Evolutionary conservation across 1,140 invertebrate species (phyloP), one percentile per base, ranked within the genome.

Genomic region (Diuraphis noxia): DNA sequence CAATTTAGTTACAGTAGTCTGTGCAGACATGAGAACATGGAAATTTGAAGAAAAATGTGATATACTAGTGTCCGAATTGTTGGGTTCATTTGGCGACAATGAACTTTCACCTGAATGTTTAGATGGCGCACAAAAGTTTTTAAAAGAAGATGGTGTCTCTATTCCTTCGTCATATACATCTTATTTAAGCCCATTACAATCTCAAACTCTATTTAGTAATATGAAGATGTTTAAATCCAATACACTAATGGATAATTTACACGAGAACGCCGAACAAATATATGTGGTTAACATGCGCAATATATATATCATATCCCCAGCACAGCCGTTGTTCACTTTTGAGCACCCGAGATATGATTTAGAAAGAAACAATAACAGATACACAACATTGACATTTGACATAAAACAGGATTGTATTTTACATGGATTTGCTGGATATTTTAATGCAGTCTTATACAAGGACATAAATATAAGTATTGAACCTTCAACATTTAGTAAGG

Each of bases 71-170:
- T 99, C 98, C 25, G 99, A 99, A 95, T 94, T 99, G n/a, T 95
- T 99, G 19, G 96, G 99, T 21, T 99, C 99, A 21, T 99, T 99
- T 95, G 98, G 98, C 38, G 99, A 99, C 94, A 99, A 99, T 94
- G 99, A 99, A 95, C 95, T 99, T 2, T 99, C 98, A 4, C 99
- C 99, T 0, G 99, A 99, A 94, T 99, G 99, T 95, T 95, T 99
- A 30, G 98, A 99, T 95, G 98, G 98, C 10, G 98, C 98, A 25
- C 96, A 98, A 93, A 95, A 96, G 81, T 97, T 98, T 92, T 94
- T 99, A 0, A 98, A 98, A 95, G 96, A 96, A 84, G 96, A 96
- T 94, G 98, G 98, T 38, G 97, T 99, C 92, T 98, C 97, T 93
- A 99, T 99, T 94, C 99, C 99, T 7, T 94, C 94, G 92, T 96